phyloP scores from a whole-genome alignment of 2,113 vertebrate species.

The Oplegnathus fasciatus region DNA sequence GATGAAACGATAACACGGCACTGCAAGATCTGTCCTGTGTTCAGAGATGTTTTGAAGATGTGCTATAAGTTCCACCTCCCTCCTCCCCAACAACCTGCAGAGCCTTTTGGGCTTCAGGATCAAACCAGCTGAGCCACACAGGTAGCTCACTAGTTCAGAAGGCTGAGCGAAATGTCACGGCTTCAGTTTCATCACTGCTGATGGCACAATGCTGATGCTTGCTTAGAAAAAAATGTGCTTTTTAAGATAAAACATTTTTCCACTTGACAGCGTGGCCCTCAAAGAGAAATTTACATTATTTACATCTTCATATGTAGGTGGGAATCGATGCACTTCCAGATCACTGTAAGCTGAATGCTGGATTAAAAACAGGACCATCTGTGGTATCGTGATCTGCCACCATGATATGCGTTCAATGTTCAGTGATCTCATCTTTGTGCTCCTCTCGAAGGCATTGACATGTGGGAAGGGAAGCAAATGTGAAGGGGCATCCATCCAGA shows the following conservation, averaged over 20 bases:
- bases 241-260: neutral
- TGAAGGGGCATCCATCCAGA: slow-evolving; percentile 46
- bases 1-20: slow-evolving; percentile 20
- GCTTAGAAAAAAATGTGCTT: neutral
- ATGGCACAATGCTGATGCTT: neutral
- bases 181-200: neutral
- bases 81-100: slow-evolving; percentile 21
- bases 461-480: slow-evolving; percentile 25
- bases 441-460: slow-evolving; percentile 52
- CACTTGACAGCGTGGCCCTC: neutral
- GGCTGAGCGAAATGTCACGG: slow-evolving; percentile 4
- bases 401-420: slow-evolving; percentile 33
- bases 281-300: neutral
- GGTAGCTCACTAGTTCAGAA: slow-evolving; percentile 2
- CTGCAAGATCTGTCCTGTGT: slow-evolving; percentile 29
- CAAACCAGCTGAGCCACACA: slow-evolving; percentile 35
- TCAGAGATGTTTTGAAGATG: slow-evolving; percentile 43
- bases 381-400: neutral
- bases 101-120: slow-evolving; percentile 35
- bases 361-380: slow-evolving; percentile 16
- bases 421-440: slow-evolving; percentile 50
- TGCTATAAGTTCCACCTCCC: slow-evolving; percentile 4
- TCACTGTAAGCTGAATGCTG: slow-evolving; percentile 9
- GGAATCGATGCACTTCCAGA: neutral
- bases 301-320: neutral